Base-by-base conservation (phyloP, 1,140 invertebrate genomes). In the Drosophila arawakana region DNA sequence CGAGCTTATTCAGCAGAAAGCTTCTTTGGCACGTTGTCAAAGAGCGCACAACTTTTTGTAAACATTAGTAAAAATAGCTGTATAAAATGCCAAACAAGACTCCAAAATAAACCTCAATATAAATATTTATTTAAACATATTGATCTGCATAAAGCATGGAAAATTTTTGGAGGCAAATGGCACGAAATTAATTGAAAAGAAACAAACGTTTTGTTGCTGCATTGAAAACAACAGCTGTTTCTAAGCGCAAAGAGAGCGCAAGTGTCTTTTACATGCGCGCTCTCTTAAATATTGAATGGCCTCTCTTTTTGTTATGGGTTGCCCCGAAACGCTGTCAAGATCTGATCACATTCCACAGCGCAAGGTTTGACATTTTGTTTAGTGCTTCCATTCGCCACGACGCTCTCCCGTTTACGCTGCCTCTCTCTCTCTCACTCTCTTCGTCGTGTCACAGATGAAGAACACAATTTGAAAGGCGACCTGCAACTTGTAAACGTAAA, bases 1-100 rank as follows among this genome's bases (percentile, higher is more conserved):
- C 0, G 37, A 80, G 68, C 81, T 85, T 73, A 70, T 52, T 57
- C 59, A 57, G 52, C 18, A 35, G 25, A 69, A 58, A 85, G 81
- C 81, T 84, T 75, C 58, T 44, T 55, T 15, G n/a, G 55, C 46
- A 60, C 39, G 25, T 67, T 52, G n/a, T 59, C 34, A 41, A 37
- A 60, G 58, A 39, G 43, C 44, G 7, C n/a, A 54, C 13, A 35
- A 57, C 18, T 46, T 54, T 30, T 69, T 69, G 39, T 49, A 70
- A 62, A 73, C 49, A 61, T 34, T 35, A 21, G 9, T 39, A 49
- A 61, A 44, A 66, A 30, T 37, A 61, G 10, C 5, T 25, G 1
- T 10, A 41, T 41, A 21, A 15, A 41, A 25, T 41, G 7, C 13
- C 21, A 41, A 49, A 39, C n/a, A 34, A 50, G 41, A 13, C 37